Evolutionary conservation across 1,140 invertebrate genomes (phyloP), one percentile per base, ranked within the genome.

Genomic region (Anagrus nilaparvatae): DNA sequence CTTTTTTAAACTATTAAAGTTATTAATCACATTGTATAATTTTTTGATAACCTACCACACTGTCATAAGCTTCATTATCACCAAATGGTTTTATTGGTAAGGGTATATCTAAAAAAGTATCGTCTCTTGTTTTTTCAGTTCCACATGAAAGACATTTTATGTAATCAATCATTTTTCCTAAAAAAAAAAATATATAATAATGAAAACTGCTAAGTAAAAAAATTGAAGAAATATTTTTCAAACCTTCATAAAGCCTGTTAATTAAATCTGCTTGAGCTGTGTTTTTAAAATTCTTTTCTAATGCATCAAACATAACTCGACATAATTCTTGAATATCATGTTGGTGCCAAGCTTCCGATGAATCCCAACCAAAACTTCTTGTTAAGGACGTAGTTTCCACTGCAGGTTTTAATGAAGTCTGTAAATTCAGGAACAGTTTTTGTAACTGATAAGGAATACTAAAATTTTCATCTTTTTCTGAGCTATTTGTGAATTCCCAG

Each of bases 261-360:
- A 94, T 91, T 0, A 92, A 69, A 60, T 91, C 79, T 12, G 83
- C 76, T 58, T 91, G 84, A 48, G 85, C 76, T 8, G 86, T 88
- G 46, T 84, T 80, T 63, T 85, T 85, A 58, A 91, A 90, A 51
- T 83, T 87, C 40, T 82, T 78, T 63, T 91, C 87, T 13, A 95
- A 60, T 1, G 87, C 87, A 66, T 94, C 90, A 59, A 94, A 91
- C 87, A 95, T 90, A 4, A 93, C 83, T 40, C 88, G 72, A 62
- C 85, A 92, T 21, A 94, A 61, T 59, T 94, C 90, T 62, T 93
- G 88, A 30, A 94, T 87, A 60, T 94, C 90, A 55, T 94, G 90
- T 56, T 94, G 90, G 49, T 92, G 85, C 85, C 87, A 93, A 0
- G 86, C 85, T 66, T 92, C 85, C 45, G 82, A 81, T 7, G 81